These are phyloP conservation scores for Intellagama lesueurii DNA, from an alignment of 2,797 vertebrate genomes.

Conservation along the genomic window DNA sequence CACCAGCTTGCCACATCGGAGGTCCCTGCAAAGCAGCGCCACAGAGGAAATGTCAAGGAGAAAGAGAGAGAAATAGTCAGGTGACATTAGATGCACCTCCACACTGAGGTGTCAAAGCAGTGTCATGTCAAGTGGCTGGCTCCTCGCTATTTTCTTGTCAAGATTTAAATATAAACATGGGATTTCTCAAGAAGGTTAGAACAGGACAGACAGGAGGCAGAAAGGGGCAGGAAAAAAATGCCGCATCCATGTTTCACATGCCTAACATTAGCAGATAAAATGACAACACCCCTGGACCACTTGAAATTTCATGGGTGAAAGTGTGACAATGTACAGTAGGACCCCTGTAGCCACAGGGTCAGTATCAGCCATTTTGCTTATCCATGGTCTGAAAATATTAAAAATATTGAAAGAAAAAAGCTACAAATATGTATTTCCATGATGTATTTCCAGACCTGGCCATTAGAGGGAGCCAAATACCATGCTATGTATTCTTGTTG, in stretches of 20 bases:
- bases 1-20: constrained; percentile 83
- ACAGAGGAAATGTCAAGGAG: background rate
- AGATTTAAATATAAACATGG: background rate
- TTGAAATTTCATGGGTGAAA: background rate
- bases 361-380: no score
- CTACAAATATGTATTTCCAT: no score
- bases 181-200: no score
- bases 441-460: no score
- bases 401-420: no score
- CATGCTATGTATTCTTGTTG: no score
- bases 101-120: background rate
- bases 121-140: background rate
- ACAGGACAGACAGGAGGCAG: background rate
- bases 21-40: constrained; percentile 9
- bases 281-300: background rate
- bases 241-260: background rate
- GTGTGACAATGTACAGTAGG: no score
- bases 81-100: background rate
- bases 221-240: background rate
- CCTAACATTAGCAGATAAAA: background rate
- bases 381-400: no score
- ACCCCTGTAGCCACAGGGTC: no score
- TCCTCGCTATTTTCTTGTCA: background rate
- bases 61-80: no score
- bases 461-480: no score